Evolutionary conservation across 2,797 vertebrate species (phyloP), one percentile per base, ranked within the genome.

Genomic region (Microctenopoma lineatum): DNA sequence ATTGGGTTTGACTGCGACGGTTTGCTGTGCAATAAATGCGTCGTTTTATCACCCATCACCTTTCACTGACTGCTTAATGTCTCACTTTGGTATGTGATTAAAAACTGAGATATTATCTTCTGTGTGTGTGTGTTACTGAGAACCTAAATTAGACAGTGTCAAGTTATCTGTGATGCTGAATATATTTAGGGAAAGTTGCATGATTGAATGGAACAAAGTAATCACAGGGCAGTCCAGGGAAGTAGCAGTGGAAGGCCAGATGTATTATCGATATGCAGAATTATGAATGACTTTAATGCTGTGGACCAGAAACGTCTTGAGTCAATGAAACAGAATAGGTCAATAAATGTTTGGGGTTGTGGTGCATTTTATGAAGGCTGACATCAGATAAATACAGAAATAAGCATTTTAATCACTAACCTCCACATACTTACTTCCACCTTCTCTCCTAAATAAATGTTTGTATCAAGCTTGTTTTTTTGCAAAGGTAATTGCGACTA

Each of bases 81-180:
- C 76, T 84, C 62, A 64, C 47, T 77, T 74, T 7, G 54, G 65
- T 63, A 63, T 54, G 64, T 73, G 71, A 87, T 84, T 86, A 79
- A 77, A 85, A 82, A 44, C 4, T 8, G 8, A 81, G 70, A 85
- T 70, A 47, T 55, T 45, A 80, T 77, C 83, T 73, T 1, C 32
- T 54, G 34, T 29, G 39, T 44, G 32, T 38, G 36, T 32, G 29
- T 48, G n/a, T 57, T 12, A 48, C 16, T 4, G 53, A 59, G 39
- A 67, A 55, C 42, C 44, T 50, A 50, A 66, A 70, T 62, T 42
- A 46, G 5, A 44, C 42, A 32, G 9, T 51, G 25, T 36, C 18
- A 34, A 14, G 18, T 42, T 41, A 27, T 54, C 21, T 64, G 4
- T 21, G 3, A 44, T 32, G 26, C 48, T 61, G 38, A 52, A 45